Evolutionary conservation across 2,797 vertebrate genomes (phyloP), one percentile per base, ranked within the genome.

Genomic region (Halcyon badia): DNA sequence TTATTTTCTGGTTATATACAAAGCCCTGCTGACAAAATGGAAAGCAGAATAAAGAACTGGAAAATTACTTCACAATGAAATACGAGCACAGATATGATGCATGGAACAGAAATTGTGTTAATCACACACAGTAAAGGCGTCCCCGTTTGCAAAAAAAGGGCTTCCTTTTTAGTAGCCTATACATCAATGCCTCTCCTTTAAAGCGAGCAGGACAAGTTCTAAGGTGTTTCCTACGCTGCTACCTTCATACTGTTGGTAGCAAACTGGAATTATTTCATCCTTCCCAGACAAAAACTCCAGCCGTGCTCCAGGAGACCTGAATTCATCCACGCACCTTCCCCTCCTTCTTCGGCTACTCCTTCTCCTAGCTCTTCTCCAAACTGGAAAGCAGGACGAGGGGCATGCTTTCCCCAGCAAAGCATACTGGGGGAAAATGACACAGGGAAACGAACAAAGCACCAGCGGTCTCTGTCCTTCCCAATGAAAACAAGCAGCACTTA

Each of bases 391-490:
- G 8, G 65, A 51, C 2, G 3, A 37, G 20, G 10, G 86, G 4
- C 4, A 12, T 9, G 6, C 8, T 44, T 56, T 80, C 30, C 14
- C 54, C 65, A 86, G 28, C 19, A 73, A 73, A 92, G 70, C 20
- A 9, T 1, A 3, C 9, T 9, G 7, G 10, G 13, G 6, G 22
- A 70, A 89, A 54, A 56, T 22, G 30, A 0, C 16, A 1, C 25
- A 22, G 31, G 26, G 54, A 87, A 70, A 51, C 0, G 4, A 33
- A 14, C 25, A 37, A 69, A 80, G 46, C 35, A 37, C 14, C 30
- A 71, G 44, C 12, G 2, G 1, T 39, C n/a, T 9, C 35, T 8
- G 4, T 24, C 31, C 24, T 81, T 39, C 4, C 1, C 18, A 31
- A 26, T 13, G 16, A 26, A 71, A 78, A 70, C 6, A 6, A 4